Conservation (phyloP, 2,888 invertebrate species). For the Boloria selene region DNA sequence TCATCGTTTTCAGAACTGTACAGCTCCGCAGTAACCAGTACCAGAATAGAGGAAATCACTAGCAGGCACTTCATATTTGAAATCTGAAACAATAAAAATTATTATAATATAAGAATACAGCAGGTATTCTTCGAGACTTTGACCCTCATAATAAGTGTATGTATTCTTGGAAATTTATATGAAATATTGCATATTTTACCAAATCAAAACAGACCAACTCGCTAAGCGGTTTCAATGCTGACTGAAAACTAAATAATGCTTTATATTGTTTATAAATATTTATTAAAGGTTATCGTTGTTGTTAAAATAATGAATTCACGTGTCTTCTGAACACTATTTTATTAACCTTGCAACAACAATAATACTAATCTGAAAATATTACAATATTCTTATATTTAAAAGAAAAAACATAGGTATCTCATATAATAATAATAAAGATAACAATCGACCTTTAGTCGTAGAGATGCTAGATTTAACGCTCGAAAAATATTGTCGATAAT, state of each 20-base stretch:
- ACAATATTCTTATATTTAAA: slow-evolving; percentile 6
- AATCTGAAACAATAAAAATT: slow-evolving; percentile 18
- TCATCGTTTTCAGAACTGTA: slow-evolving; percentile 62
- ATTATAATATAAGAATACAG: too few species aligned
- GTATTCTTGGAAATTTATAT: too few species aligned
- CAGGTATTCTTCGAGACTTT: neutral
- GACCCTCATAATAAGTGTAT: too few species aligned
- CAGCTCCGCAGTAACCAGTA: slow-evolving; percentile 50
- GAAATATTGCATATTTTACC: too few species aligned
- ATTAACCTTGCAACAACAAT: too few species aligned
- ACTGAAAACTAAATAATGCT: neutral
- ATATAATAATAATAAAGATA: slow-evolving; percentile 9
- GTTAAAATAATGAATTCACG: neutral
- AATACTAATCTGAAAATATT: neutral
- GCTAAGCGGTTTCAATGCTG: neutral
- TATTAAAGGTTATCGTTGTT: slow-evolving; percentile 3
- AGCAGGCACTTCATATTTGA: slow-evolving; percentile 55
- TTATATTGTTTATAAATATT: neutral
- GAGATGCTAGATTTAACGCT: neutral
- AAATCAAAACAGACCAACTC: too few species aligned
- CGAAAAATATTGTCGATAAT: neutral
- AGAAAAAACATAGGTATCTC: neutral
- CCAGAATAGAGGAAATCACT: slow-evolving; percentile 47
- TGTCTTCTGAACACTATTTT: too few species aligned
- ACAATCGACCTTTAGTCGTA: slow-evolving; percentile 17